phyloP scores from a whole-genome alignment of 2,888 invertebrate species.

The Ptilodon capucinus region DNA sequence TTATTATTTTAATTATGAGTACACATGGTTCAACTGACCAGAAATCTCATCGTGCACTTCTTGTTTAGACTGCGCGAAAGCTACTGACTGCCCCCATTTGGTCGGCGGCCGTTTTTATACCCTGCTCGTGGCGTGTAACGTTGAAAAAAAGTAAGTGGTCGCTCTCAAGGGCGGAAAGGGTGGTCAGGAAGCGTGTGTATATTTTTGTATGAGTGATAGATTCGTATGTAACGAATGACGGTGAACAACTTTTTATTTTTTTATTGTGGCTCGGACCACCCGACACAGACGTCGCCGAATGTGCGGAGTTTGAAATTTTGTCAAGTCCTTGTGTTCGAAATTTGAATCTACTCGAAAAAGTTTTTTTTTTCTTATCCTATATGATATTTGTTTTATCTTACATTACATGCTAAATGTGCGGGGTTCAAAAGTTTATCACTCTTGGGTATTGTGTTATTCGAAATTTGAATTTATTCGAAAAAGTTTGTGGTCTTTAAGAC shows the following conservation, averaged over 20 bases:
- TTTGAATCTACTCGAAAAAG: too few relatives aligned
- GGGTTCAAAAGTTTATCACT: too few relatives aligned
- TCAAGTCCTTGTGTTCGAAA: too few relatives aligned
- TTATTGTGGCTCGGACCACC: conserved; percentile 7
- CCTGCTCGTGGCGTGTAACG: conserved; percentile 59
- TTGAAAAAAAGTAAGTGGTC: conserved; percentile 77
- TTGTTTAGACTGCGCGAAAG: conserved; percentile 79
- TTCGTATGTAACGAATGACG: conserved; percentile 37
- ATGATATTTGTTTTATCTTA: too few relatives aligned
- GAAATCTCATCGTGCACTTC: conserved; percentile 82
- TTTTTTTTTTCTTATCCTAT: too few relatives aligned
- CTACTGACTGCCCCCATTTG: conserved; percentile 78
- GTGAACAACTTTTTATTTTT: conserved; percentile 44
- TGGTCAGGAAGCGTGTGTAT: conserved; percentile 69
- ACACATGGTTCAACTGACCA: conserved; percentile 59
- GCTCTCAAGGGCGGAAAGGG: conserved; percentile 77
- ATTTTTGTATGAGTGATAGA: conserved; percentile 54
- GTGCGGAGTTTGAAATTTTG: conserved; percentile 1
- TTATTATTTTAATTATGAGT: conserved; percentile 2
- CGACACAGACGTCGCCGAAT: background rate
- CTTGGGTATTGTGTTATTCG: too few relatives aligned
- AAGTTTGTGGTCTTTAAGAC: too few relatives aligned
- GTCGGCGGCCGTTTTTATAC: conserved; percentile 70
- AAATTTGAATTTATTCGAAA: too few relatives aligned
- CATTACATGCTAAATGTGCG: too few relatives aligned